phyloP scores from a whole-genome alignment of 2,797 vertebrate genomes.

The Knipowitschia caucasica region DNA sequence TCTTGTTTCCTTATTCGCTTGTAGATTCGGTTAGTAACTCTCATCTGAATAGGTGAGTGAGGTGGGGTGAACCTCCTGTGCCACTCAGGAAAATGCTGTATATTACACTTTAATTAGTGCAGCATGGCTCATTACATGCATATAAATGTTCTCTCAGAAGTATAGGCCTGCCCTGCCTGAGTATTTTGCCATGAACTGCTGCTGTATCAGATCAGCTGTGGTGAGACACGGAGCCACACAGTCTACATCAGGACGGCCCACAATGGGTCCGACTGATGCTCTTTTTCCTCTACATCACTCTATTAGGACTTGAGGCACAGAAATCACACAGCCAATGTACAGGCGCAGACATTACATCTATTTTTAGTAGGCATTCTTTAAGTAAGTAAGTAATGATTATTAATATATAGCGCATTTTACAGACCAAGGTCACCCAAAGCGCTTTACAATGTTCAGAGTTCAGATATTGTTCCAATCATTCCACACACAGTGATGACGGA shows the following conservation, averaged over 20 bases:
- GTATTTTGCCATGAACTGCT: slow-evolving; percentile 53
- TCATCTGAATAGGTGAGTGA: slow-evolving; percentile 34
- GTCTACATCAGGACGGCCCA: slow-evolving; percentile 55
- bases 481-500: too few relatives aligned
- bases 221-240: slow-evolving; percentile 65
- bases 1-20: slow-evolving; percentile 8
- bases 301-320: slow-evolving; percentile 6
- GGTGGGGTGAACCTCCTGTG: slow-evolving; percentile 26
- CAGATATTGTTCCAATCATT: too few relatives aligned
- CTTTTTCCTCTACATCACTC: slow-evolving; percentile 10
- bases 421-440: too few relatives aligned
- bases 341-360: background rate
- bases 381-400: too few relatives aligned
- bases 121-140: slow-evolving; percentile 53
- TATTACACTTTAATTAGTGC: slow-evolving; percentile 51
- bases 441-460: too few relatives aligned
- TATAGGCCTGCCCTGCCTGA: slow-evolving; percentile 29
- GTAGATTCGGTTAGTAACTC: slow-evolving; percentile 9
- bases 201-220: slow-evolving; percentile 68
- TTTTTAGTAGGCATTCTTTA: too few relatives aligned
- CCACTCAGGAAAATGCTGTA: slow-evolving; percentile 37
- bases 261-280: slow-evolving; percentile 22
- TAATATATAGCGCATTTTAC: too few relatives aligned
- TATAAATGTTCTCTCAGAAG: slow-evolving; percentile 50
- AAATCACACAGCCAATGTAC: background rate